These are phyloP conservation scores for Urocitellus parryii DNA, from an alignment of 2,113 vertebrate species.

Conservation along the genomic window DNA sequence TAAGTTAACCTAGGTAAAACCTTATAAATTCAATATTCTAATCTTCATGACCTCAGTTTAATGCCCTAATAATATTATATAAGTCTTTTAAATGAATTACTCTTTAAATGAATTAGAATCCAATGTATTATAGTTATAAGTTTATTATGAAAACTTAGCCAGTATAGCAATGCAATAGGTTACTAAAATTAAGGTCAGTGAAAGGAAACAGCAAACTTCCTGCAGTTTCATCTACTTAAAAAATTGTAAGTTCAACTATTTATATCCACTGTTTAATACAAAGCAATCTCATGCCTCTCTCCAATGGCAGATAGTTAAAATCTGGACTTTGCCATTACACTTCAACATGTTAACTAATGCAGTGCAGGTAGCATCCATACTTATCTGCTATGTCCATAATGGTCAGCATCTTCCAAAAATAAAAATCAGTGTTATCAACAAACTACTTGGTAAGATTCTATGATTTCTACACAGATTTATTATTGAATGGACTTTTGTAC, in stretches of 20 bases:
- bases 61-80: conserved; percentile 5
- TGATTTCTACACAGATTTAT: not conserved
- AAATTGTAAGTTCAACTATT: not conserved
- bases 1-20: conserved; percentile 55
- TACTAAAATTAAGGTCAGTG: conserved; percentile 36
- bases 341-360: not conserved
- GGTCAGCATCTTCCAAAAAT: not conserved
- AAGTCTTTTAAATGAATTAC: conserved; percentile 35
- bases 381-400: not conserved
- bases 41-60: conserved; percentile 41
- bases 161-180: not conserved
- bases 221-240: not conserved
- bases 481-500: not conserved
- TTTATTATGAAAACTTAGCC: conserved; percentile 31
- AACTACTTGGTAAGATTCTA: not conserved
- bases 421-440: not conserved
- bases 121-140: conserved; percentile 33
- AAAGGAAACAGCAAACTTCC: not conserved
- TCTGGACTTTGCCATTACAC: not conserved
- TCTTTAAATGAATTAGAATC: conserved; percentile 47
- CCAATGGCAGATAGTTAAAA: not conserved
- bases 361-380: not conserved
- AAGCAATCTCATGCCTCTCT: not conserved
- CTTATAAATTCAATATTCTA: conserved; percentile 8
- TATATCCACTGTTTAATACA: not conserved